phyloP scores from a whole-genome alignment of 2,797 vertebrate species.

The Columba guinea region DNA sequence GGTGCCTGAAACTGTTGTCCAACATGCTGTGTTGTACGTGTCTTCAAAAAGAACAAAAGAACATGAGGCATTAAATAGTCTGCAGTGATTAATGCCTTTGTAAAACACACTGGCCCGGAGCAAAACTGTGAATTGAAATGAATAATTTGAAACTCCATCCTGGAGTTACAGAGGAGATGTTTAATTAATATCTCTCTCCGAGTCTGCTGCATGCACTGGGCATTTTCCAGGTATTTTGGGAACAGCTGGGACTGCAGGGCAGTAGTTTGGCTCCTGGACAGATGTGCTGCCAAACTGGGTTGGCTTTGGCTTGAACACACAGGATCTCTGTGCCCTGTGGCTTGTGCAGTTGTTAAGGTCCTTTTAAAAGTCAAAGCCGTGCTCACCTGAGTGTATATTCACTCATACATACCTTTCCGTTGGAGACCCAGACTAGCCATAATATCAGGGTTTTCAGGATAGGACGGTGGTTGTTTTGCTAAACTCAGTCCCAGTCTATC shows the following conservation, averaged over 20 bases:
- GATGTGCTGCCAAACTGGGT: background rate
- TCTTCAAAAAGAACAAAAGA: background rate
- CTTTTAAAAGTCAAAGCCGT: background rate
- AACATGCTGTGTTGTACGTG: background rate
- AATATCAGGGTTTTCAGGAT: fast-evolving
- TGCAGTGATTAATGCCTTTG: background rate
- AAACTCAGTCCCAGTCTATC: background rate
- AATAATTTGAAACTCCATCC: background rate
- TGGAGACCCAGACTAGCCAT: fast-evolving
- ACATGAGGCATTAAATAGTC: background rate
- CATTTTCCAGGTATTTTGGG: conserved; percentile 12
- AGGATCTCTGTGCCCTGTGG: background rate
- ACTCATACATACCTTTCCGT: fast-evolving
- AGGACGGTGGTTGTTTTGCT: background rate
- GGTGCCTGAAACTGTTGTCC: background rate
- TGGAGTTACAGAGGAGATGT: background rate
- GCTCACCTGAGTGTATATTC: background rate
- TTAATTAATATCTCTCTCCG: background rate
- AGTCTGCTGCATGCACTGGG: background rate
- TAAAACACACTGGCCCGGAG: background rate
- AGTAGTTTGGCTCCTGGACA: background rate
- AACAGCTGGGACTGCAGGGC: background rate
- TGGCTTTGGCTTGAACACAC: conserved; percentile 18
- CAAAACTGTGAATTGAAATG: background rate
- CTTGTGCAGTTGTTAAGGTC: background rate